phyloP scores from a whole-genome alignment of 92 coral and sea anemone genomes.

The Galaxea fascicularis region DNA sequence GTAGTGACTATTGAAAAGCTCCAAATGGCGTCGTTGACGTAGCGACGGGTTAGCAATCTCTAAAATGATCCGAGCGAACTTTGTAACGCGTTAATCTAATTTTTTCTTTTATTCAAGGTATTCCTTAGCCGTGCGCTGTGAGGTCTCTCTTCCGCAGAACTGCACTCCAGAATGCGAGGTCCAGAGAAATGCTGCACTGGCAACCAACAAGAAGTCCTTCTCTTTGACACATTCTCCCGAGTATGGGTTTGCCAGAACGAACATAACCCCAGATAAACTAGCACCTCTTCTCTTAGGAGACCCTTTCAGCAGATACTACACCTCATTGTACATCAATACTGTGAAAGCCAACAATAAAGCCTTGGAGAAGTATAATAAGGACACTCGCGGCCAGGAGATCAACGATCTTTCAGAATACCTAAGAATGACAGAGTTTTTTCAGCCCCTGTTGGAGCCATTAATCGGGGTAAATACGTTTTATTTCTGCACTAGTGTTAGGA shows the following conservation, averaged over 20 bases:
- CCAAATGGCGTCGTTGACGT: no score
- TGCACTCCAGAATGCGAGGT: not conserved
- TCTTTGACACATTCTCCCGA: not conserved
- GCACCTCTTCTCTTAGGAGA: not conserved
- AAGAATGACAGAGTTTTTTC: slow-evolving; percentile 15
- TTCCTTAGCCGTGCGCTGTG: not conserved
- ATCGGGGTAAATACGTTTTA: slow-evolving; percentile 5
- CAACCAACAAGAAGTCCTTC: slow-evolving; percentile 8
- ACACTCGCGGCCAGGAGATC: not conserved
- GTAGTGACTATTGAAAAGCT: no score
- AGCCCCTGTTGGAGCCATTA: slow-evolving; percentile 12
- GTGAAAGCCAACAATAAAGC: not conserved
- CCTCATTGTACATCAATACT: not conserved
- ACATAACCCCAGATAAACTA: slow-evolving; percentile 16
- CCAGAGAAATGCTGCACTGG: slow-evolving; percentile 12
- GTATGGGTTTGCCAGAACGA: slow-evolving; percentile 15
- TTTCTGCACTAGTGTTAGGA: not conserved
- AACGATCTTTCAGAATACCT: slow-evolving; percentile 15
- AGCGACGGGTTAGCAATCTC: no score
- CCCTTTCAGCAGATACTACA: slow-evolving; percentile 21
- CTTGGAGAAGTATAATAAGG: not conserved
- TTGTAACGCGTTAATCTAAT: no score
- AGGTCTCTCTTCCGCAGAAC: slow-evolving; percentile 18
- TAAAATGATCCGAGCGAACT: no score
- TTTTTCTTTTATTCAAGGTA: not conserved